Evolutionary conservation across 2,113 vertebrate species (phyloP), one percentile per base, ranked within the genome.

Genomic region (Oxygymnocypris stewartii): DNA sequence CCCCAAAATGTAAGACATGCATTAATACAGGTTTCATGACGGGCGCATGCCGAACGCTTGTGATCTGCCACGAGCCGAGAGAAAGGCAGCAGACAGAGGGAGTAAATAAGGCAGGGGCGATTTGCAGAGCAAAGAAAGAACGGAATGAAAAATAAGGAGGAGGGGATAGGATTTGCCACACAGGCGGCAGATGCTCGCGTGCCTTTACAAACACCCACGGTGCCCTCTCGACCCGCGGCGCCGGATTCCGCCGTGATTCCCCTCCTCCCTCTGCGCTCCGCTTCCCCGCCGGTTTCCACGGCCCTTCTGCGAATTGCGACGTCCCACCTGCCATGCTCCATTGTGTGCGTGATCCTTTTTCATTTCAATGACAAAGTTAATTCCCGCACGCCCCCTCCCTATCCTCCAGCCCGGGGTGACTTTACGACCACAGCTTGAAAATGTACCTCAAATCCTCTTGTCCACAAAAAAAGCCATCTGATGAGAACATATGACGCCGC

Each of bases 141-240:
- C 35, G 61, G 31, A 84, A 65, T 73, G 84, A 79, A 71, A 87
- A 89, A 84, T 86, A 69, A 86, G 75, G 31, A 63, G 71, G 73
- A 75, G 49, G 78, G 76, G 86, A 75, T 7, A 54, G 11, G 47
- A 83, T 16, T 73, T 71, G 82, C 86, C 80, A 40, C 78, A 89
- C 90, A 85, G 93, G 95, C 93, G 92, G 95, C 98, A 97, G 97
- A 97, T 98, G 96, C 96, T 97, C 96, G 93, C 94, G 94, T 98
- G 97, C 97, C 97, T 97, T 96, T 96, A 99, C 97, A 97, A 97
- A 95, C 93, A 93, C 91, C 82, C 75, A 63, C 74, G 65, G 37
- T 88, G 94, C 94, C 94, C 93, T 91, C 92, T 92, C 91, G 90
- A 92, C 94, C 92, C 95, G 92, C 94, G 91, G 87, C 91, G 94